These are phyloP conservation scores for Hypotaenidia okinawae DNA, from an alignment of 2,797 vertebrate species.

Conservation along the genomic window DNA sequence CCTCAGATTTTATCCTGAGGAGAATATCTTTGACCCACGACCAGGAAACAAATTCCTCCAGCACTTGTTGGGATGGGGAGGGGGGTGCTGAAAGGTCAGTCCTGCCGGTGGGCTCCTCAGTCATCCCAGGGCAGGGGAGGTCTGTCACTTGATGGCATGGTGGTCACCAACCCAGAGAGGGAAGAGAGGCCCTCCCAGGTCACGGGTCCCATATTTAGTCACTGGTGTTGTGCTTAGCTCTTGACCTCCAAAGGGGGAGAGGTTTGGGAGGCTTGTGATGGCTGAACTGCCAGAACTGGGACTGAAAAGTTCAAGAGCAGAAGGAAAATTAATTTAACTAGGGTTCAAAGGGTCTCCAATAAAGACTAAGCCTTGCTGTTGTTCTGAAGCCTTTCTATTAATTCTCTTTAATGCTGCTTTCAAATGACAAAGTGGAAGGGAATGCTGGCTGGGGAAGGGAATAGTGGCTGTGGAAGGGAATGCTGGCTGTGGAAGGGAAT, in stretches of 20 bases:
- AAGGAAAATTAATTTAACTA: slow-evolving; percentile 55
- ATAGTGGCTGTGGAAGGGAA: background rate
- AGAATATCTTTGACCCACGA: background rate
- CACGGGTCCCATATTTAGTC: background rate
- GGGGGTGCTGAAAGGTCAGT: background rate
- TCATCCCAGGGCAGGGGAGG: background rate
- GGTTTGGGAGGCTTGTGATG: background rate
- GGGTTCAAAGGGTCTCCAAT: slow-evolving; percentile 5
- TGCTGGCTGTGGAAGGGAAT: background rate
- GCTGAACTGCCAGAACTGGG: background rate
- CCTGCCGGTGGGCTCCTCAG: background rate
- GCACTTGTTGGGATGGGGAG: background rate
- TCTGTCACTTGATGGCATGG: background rate
- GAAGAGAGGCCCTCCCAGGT: background rate
- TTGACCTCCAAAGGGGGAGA: background rate
- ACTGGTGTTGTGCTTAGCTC: background rate
- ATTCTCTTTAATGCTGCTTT: slow-evolving; percentile 38
- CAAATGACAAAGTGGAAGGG: slow-evolving; percentile 1
- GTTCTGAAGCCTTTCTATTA: slow-evolving; percentile 17
- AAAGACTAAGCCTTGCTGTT: slow-evolving; percentile 14
- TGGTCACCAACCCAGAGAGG: background rate
- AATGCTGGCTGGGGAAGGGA: background rate
- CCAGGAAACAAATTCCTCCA: slow-evolving; percentile 10
- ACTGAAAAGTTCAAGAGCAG: background rate
- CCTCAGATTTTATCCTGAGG: background rate